Evolutionary conservation across 2,797 vertebrate genomes (phyloP), one percentile per base, ranked within the genome.

Genomic region (Anniella stebbinsi): DNA sequence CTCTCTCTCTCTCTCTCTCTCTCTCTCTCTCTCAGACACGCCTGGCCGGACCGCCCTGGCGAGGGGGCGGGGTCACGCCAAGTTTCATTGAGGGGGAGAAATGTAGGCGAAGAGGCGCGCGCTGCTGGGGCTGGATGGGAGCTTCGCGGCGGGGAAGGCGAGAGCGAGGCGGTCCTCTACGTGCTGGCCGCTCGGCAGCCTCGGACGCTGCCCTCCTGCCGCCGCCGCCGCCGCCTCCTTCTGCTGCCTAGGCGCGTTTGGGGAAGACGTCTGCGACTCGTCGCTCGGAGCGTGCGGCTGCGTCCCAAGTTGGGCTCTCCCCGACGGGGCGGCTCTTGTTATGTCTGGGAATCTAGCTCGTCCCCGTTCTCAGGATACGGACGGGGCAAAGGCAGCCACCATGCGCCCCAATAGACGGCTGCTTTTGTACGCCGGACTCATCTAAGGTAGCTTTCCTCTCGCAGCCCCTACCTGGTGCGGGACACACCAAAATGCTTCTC

Each of bases 41-140:
- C 70, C 82, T 33, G 23, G 69, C 82, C 76, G 54, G 10, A 15
- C 17, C 48, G 69, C 78, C 89, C 72, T 86, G 94, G 89, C 93
- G 25, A 18, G 51, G 93, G 51, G 91, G 92, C 90, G 86, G 87
- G 82, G 84, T 92, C 89, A 91, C 84, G 88, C 77, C 92, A 94
- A 95, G 93, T 95, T 96, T 95, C 96, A 93, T 94, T 94, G 96
- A 94, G 95, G 95, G 87, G 95, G 96, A 86, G 96, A 88, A 93
- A 91, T 88, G 94, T 89, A 87, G 90, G 51, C 23, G 30, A 54
- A 41, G 63, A 4, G 25, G 41, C 1, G 60, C 60, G 78, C 57
- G 83, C 67, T 36, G 77, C 73, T 82, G 69, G 91, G 93, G 91
- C 90, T 91, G 85, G 91, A 70, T 69, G 57, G 3, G 63, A 86